A percentile compares a stretch with the other conserved stretches of the same genome.
Conservation (phyloP, 2,888 invertebrate species). For the Acanthococcus lagerstroemiae region DNA sequence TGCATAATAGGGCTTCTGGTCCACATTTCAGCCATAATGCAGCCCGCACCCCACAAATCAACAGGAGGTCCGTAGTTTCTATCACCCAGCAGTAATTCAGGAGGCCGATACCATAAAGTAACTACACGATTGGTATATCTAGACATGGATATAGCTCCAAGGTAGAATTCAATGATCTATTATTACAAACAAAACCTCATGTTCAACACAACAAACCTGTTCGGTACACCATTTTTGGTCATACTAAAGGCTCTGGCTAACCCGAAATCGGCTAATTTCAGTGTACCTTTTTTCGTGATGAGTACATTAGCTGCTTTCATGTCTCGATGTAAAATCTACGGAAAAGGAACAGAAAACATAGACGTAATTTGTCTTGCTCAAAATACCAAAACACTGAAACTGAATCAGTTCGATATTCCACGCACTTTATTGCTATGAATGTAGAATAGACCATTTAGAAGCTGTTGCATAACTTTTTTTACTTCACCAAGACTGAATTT, state of each 20-base stretch:
- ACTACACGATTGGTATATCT: slow-evolving; percentile 97
- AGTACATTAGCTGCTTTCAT: slow-evolving; percentile 99
- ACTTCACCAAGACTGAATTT: slow-evolving; percentile 95
- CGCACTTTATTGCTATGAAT: slow-evolving; percentile 89
- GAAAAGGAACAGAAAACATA: too few species aligned
- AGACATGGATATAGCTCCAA: slow-evolving; percentile 32
- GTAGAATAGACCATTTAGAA: slow-evolving; percentile 82
- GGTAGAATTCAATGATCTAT: too few species aligned
- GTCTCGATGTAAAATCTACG: slow-evolving; percentile 84
- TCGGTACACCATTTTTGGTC: slow-evolving; percentile 72
- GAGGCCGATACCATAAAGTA: slow-evolving; percentile 85
- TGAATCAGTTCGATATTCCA: too few species aligned
- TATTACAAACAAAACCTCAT: too few species aligned
- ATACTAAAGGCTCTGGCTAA: slow-evolving; percentile 87
- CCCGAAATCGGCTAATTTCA: slow-evolving; percentile 97
- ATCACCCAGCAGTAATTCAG: slow-evolving; percentile 63
- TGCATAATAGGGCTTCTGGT: slow-evolving; percentile 78
- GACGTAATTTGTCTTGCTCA: too few species aligned
- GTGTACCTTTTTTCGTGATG: slow-evolving; percentile 84
- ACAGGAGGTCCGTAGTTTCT: slow-evolving; percentile 94
- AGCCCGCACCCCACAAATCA: slow-evolving; percentile 95
- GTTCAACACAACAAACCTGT: too few species aligned
- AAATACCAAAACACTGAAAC: too few species aligned
- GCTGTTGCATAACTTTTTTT: slow-evolving; percentile 83
- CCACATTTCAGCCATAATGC: slow-evolving; percentile 99